These are phyloP conservation scores for Myripristis murdjan DNA, from an alignment of 2,797 vertebrate genomes.

Conservation along the genomic window DNA sequence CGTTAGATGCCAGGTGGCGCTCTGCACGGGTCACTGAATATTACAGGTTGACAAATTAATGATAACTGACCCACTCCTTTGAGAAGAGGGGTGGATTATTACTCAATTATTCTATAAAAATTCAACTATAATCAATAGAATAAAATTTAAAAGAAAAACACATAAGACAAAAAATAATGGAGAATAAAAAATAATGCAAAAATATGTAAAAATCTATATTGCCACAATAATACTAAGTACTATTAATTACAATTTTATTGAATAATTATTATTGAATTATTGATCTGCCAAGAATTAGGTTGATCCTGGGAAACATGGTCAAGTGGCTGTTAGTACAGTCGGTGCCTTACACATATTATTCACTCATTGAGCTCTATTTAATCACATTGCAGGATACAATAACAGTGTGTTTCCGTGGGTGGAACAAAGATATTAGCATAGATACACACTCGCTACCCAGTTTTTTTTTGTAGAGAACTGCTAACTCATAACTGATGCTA, in stretches of 20 bases:
- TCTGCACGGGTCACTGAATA: not conserved
- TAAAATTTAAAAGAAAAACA: too few species aligned
- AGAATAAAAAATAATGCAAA: too few species aligned
- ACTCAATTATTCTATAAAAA: too few species aligned
- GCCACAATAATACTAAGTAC: too few species aligned
- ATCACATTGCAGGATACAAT: too few species aligned
- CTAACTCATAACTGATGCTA: not conserved
- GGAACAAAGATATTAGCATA: not conserved
- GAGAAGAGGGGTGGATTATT: not conserved
- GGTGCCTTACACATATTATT: constrained; percentile 5
- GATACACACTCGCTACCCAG: not conserved
- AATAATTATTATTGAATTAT: too few species aligned
- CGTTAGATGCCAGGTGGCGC: not conserved
- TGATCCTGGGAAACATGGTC: constrained; percentile 12
- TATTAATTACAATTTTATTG: too few species aligned
- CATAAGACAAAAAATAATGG: too few species aligned
- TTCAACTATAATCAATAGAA: too few species aligned
- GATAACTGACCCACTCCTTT: constrained; percentile 24
- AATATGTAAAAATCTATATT: too few species aligned
- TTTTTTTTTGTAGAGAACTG: not conserved
- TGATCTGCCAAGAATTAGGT: too few species aligned
- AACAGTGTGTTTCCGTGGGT: not conserved
- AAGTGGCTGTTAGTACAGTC: constrained; percentile 1
- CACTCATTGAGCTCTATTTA: not conserved
- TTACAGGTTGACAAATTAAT: constrained; percentile 26